Conservation (phyloP, 2,113 vertebrate genomes). For the Amphiprion percula region DNA sequence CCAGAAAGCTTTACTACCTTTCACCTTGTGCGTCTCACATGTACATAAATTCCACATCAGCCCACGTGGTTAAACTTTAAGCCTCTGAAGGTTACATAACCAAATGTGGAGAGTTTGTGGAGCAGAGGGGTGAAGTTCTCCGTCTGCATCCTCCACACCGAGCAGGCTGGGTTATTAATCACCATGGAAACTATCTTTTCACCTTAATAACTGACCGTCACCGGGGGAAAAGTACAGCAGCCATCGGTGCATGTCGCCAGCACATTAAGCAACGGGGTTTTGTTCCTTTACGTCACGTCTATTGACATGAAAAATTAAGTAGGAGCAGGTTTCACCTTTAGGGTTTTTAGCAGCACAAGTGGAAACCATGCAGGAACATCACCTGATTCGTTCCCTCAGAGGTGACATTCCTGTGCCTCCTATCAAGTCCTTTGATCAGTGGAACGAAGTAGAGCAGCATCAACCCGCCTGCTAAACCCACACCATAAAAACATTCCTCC, state of each 20-base stretch:
- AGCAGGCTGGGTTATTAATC: conserved; percentile 49
- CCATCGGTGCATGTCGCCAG: conserved; percentile 36
- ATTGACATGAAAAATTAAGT: conserved; percentile 6
- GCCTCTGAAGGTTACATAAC: conserved; percentile 47
- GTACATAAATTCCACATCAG: conserved; percentile 35
- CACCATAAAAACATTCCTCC: conserved; percentile 70
- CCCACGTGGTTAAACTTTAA: conserved; percentile 55
- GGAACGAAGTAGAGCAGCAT: conserved; percentile 8
- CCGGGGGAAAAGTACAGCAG: conserved; percentile 61
- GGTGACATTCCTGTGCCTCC: conserved; percentile 64
- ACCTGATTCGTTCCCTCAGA: conserved; percentile 2
- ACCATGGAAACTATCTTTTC: conserved; percentile 63
- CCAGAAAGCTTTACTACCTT: too few relatives aligned
- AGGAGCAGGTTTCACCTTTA: neutral
- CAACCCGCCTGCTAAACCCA: conserved; percentile 60
- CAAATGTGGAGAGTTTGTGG: neutral
- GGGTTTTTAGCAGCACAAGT: neutral
- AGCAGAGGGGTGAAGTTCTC: conserved; percentile 62
- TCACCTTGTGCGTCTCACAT: neutral
- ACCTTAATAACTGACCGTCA: conserved; percentile 39
- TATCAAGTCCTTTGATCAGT: conserved; percentile 59
- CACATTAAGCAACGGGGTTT: conserved; percentile 23
- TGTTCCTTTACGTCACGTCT: conserved; percentile 39
- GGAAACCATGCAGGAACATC: neutral
- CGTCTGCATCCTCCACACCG: conserved; percentile 19